Percentiles rank a stretch among this genome's conserved stretches.
phyloP scores from a whole-genome alignment of 2,797 vertebrate genomes.

The Manis javanica region DNA sequence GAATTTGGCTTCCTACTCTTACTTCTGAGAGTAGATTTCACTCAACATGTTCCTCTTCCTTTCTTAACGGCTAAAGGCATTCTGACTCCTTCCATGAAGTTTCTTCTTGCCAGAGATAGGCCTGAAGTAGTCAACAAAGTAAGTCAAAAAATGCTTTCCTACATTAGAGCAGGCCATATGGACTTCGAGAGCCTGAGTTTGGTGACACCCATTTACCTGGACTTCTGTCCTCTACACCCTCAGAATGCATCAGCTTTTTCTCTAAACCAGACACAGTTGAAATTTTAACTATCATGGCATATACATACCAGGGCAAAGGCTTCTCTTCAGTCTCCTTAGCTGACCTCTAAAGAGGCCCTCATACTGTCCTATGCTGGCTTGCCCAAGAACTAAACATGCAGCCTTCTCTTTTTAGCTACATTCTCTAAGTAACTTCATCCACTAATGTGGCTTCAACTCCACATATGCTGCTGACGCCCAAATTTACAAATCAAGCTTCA shows the following conservation, averaged over 20 bases:
- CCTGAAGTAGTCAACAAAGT: not conserved
- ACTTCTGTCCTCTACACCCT: not conserved
- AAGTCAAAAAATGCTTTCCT: not conserved
- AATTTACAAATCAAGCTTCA: not conserved
- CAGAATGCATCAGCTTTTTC: not conserved
- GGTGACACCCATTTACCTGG: not conserved
- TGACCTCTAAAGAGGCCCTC: not conserved
- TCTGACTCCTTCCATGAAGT: not conserved
- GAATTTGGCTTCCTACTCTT: not conserved
- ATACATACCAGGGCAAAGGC: not conserved
- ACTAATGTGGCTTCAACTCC: not conserved
- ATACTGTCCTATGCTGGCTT: not conserved
- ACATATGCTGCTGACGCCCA: not conserved
- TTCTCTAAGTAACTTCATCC: not conserved
- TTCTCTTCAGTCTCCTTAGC: not conserved
- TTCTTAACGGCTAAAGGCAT: not conserved
- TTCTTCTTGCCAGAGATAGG: not conserved
- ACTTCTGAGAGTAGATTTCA: not conserved
- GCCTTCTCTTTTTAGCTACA: not conserved
- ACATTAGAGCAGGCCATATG: not conserved
- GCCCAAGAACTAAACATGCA: not conserved
- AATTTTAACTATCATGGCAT: not conserved
- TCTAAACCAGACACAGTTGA: not conserved
- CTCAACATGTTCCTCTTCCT: not conserved
- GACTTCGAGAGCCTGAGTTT: not conserved